These are phyloP conservation scores for Crotalus viridis DNA, from an alignment of 2,113 vertebrate genomes.

Conservation along the genomic window DNA sequence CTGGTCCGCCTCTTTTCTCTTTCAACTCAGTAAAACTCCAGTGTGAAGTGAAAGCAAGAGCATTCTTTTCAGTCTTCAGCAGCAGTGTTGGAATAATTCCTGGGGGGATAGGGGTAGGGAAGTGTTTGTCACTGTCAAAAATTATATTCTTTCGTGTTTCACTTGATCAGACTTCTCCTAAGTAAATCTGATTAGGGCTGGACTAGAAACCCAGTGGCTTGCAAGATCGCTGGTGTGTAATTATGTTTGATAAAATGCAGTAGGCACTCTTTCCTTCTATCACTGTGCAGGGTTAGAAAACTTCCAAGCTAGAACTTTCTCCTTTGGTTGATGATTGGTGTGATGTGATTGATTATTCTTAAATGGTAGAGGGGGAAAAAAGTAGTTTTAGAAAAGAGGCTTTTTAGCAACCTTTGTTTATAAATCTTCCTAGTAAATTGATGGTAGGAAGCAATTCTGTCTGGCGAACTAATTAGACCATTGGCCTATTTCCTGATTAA, in stretches of 20 bases:
- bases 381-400: background rate
- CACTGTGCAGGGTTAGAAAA: background rate
- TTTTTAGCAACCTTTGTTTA: conserved; percentile 5
- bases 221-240: background rate
- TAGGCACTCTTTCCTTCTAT: background rate
- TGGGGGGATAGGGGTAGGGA: background rate
- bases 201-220: background rate
- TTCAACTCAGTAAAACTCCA: background rate
- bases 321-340: background rate
- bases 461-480: conserved; percentile 9
- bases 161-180: background rate
- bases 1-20: too few species aligned
- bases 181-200: background rate
- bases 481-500: background rate
- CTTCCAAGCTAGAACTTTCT: background rate
- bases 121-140: background rate
- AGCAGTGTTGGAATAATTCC: background rate
- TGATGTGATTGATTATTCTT: background rate
- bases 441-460: background rate
- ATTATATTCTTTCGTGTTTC: background rate
- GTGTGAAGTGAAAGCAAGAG: background rate
- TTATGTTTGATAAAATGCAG: background rate
- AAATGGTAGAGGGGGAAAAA: background rate
- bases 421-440: background rate
- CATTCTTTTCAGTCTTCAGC: background rate